Percentiles rank a stretch among this genome's conserved stretches.
These are phyloP conservation scores for Sarcophaga variegata DNA, from an alignment of 2,888 invertebrate genomes.

Conservation along the genomic window DNA sequence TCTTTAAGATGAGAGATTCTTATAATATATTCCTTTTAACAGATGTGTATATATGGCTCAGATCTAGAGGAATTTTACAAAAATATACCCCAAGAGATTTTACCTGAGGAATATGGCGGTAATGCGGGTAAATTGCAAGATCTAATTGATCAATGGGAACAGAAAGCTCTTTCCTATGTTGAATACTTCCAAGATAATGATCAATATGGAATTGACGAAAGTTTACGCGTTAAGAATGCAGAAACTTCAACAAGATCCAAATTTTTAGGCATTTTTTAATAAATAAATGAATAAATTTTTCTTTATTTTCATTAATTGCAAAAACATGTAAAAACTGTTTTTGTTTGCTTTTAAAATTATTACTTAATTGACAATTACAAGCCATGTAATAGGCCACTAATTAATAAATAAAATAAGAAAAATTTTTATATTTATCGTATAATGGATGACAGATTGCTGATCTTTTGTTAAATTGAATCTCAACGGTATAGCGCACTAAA, in stretches of 20 bases:
- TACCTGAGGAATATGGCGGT: constrained; percentile 87
- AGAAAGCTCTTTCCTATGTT: constrained; percentile 69
- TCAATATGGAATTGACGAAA: constrained; percentile 71
- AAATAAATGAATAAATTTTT: neutral
- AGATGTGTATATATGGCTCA: constrained; percentile 84
- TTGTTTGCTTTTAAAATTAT: no score
- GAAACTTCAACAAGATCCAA: constrained; percentile 17
- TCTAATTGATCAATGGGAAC: constrained; percentile 72
- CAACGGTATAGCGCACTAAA: no score
- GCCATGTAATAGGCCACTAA: no score
- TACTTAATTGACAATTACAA: no score
- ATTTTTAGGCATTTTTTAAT: constrained; percentile 46
- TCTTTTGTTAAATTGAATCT: no score
- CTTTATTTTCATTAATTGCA: no score
- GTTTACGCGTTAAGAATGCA: constrained; percentile 42
- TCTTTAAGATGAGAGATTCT: neutral
- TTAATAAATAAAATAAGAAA: no score
- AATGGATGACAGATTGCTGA: no score
- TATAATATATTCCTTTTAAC: constrained; percentile 44
- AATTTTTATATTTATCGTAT: no score
- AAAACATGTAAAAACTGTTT: no score
- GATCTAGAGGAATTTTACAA: constrained; percentile 83
- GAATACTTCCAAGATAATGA: constrained; percentile 73
- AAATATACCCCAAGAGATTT: constrained; percentile 83
- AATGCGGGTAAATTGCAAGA: constrained; percentile 69